Evolutionary conservation across 1,140 invertebrate species (phyloP).

Genomic region (Aphaenogaster floridana): DNA sequence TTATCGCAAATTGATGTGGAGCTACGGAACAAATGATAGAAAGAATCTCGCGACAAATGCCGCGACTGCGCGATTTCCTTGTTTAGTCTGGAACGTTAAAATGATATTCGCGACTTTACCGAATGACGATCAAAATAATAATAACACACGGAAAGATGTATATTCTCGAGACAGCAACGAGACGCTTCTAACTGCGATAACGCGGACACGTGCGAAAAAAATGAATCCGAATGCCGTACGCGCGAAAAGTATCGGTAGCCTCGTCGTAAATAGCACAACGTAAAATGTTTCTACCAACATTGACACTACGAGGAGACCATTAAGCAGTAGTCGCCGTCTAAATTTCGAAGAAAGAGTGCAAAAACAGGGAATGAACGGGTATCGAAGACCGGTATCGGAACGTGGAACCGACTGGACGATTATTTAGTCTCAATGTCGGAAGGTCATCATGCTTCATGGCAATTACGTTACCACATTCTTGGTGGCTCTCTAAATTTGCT

Average conservation of each 20-base stretch:
- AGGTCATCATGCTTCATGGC: constrained; percentile 85
- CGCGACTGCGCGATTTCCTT: not conserved
- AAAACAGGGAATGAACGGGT: constrained; percentile 62
- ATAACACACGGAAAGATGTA: constrained; percentile 53
- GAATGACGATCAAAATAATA: constrained; percentile 53
- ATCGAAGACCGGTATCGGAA: constrained; percentile 66
- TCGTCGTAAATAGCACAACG: constrained; percentile 62
- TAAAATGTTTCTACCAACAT: constrained; percentile 77
- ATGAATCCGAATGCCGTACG: not conserved
- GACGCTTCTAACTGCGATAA: constrained; percentile 9
- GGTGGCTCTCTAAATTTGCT: constrained; percentile 85
- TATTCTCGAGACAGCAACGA: constrained; percentile 29
- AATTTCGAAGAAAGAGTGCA: constrained; percentile 72
- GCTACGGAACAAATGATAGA: not conserved
- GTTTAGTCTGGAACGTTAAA: constrained; percentile 72
- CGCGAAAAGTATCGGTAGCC: constrained; percentile 37
- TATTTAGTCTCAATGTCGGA: constrained; percentile 73
- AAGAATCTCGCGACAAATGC: constrained; percentile 8
- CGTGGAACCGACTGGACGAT: constrained; percentile 70
- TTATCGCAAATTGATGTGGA: not conserved
- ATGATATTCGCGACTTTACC: constrained; percentile 70
- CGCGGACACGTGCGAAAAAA: constrained; percentile 29
- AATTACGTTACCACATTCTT: constrained; percentile 85
- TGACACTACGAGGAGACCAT: constrained; percentile 81
- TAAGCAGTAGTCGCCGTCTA: constrained; percentile 80